These are phyloP conservation scores for Dicycla oo DNA, from an alignment of 2,888 invertebrate species.

Conservation along the genomic window DNA sequence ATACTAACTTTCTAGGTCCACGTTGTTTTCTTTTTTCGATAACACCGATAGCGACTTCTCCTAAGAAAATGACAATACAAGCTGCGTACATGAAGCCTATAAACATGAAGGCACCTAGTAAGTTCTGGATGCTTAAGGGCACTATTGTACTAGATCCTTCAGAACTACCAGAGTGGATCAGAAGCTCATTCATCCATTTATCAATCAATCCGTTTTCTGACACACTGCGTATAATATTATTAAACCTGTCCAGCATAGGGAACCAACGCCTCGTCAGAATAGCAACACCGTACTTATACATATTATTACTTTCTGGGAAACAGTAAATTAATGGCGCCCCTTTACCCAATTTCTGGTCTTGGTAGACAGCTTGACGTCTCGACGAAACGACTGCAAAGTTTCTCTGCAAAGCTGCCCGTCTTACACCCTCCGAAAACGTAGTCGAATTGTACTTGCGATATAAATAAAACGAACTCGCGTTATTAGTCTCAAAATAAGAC, in stretches of 20 bases:
- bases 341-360: slow-evolving; percentile 85
- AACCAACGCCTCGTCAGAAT: slow-evolving; percentile 86
- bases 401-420: slow-evolving; percentile 79
- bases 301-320: slow-evolving; percentile 84
- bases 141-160: slow-evolving; percentile 78
- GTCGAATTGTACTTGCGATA: slow-evolving; percentile 86
- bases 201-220: slow-evolving; percentile 87
- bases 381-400: slow-evolving; percentile 87
- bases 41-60: slow-evolving; percentile 72
- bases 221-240: slow-evolving; percentile 86
- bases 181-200: slow-evolving; percentile 87
- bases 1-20: background rate
- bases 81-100: slow-evolving; percentile 83
- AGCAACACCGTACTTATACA: slow-evolving; percentile 89
- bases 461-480: slow-evolving; percentile 86
- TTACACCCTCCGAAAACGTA: slow-evolving; percentile 83
- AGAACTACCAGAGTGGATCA: slow-evolving; percentile 75
- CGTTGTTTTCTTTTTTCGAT: slow-evolving; percentile 43
- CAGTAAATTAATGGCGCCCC: slow-evolving; percentile 85
- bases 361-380: slow-evolving; percentile 85
- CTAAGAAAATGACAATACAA: slow-evolving; percentile 80
- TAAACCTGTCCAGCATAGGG: slow-evolving; percentile 84
- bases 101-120: slow-evolving; percentile 87
- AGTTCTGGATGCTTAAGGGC: slow-evolving; percentile 83
- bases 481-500: slow-evolving; percentile 88